Evolutionary conservation across 1,140 invertebrate species (phyloP).

Genomic region (Drosophila nigrodunni): DNA sequence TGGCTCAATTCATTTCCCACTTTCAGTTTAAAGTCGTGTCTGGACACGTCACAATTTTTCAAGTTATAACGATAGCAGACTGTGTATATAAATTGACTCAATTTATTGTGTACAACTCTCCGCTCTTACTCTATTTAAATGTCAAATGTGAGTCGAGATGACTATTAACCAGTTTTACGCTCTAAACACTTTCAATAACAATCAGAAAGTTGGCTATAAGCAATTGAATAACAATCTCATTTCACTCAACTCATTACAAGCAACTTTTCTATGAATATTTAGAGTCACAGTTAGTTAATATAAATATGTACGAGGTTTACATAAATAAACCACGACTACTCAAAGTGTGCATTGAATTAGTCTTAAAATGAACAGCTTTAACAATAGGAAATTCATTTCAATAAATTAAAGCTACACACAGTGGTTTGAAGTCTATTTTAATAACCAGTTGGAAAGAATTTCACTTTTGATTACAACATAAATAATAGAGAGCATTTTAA

Average conservation of each 20-base stretch:
- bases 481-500: too few relatives aligned
- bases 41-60: neutral
- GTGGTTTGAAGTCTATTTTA: too few relatives aligned
- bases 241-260: slow-evolving; percentile 1
- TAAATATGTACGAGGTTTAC: too few relatives aligned
- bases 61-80: neutral
- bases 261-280: slow-evolving; percentile 2
- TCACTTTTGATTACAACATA: too few relatives aligned
- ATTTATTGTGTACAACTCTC: slow-evolving; percentile 20
- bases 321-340: too few relatives aligned
- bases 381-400: too few relatives aligned
- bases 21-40: slow-evolving; percentile 4
- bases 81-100: slow-evolving; percentile 14
- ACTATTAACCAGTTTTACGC: slow-evolving; percentile 23
- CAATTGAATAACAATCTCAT: slow-evolving; percentile 26
- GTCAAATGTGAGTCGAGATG: neutral
- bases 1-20: neutral
- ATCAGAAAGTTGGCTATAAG: slow-evolving; percentile 14
- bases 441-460: too few relatives aligned
- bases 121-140: slow-evolving; percentile 9
- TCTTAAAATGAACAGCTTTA: too few relatives aligned
- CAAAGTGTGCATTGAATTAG: too few relatives aligned
- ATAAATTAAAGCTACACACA: too few relatives aligned
- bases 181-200: slow-evolving; percentile 3
- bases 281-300: neutral